Base-by-base conservation (phyloP, 2,888 invertebrate species). In the Hartigia nigra region DNA sequence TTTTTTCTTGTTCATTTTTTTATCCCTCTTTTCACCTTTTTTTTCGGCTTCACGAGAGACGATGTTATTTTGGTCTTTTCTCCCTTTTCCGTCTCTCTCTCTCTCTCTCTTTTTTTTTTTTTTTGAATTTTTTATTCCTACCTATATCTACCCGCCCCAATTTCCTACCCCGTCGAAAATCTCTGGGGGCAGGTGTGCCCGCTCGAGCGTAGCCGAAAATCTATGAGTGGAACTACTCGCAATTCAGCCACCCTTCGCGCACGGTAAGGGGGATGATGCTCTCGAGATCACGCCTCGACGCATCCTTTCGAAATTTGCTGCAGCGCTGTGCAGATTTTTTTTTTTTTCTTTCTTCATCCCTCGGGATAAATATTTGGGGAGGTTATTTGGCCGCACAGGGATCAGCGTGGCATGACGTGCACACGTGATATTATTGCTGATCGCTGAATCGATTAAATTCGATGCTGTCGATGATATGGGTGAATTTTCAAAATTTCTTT, bases 151-250 rank as follows among this genome's bases (percentile, higher is more conserved):
- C 78, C 70, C 78, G 32, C 55, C 37, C 32, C 35, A 74, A 4
- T 36, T 37, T 12, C 12, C 36, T 5, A n/a, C 34, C 55, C 31
- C 12, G 3, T n/a, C 74, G n/a, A 74, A 37, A 74, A 23, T 76
- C 74, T 37, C 76, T 23, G 31, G 76, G 81, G 80, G 85, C 88
- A 88, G 88, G 88, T 88, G 88, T 79, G 84, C 76, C 78, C 83
- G 82, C 77, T 82, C 83, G 81, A 85, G 87, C 88, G 85, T 86
- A 82, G 82, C 83, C 81, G 84, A 82, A 82, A 82, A 85, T 85
- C 83, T 81, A 81, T 78, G 84, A 84, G 84, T 84, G 87, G 83
- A 84, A 85, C 87, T 88, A 88, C 88, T 88, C 86, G 85, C 83
- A 82, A 86, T 87, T 85, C 82, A 81, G 81, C 79, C 79, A 78